Conservation (phyloP, 2,797 vertebrate species). For the Prionace glauca region DNA sequence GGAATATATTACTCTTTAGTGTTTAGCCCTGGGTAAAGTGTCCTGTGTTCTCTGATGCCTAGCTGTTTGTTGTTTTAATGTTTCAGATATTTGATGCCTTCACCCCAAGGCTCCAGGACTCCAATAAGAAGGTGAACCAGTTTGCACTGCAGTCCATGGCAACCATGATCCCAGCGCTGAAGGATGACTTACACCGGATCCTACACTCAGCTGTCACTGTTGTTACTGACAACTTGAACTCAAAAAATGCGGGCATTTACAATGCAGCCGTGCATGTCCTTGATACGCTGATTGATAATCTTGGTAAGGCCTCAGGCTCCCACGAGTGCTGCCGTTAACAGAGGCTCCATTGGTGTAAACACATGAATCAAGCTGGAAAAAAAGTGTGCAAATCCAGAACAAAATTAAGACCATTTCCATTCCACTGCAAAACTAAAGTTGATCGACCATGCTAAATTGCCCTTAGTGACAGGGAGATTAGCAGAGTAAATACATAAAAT, state of each 20-base stretch:
- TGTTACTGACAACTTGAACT: conserved; percentile 57
- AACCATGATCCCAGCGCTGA: conserved; percentile 48
- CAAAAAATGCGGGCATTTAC: conserved; percentile 51
- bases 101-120: conserved; percentile 55
- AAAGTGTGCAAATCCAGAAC: background rate
- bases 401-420: background rate
- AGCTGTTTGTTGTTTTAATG: background rate
- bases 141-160: conserved; percentile 47
- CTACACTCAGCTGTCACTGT: conserved; percentile 47
- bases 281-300: conserved; percentile 46
- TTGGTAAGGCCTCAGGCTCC: conserved; percentile 49
- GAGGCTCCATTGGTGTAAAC: too few relatives aligned
- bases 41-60: background rate
- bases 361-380: background rate
- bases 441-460: too few relatives aligned
- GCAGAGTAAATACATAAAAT: too few relatives aligned
- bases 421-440: background rate
- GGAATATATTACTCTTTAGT: background rate
- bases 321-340: background rate
- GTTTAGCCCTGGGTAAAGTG: background rate
- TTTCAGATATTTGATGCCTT: conserved; percentile 58
- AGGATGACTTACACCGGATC: conserved; percentile 48
- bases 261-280: conserved; percentile 44
- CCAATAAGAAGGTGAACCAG: conserved; percentile 59
- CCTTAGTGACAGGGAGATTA: too few relatives aligned